Base-by-base conservation (phyloP, 2,888 invertebrate genomes). In the Rhagophthalmus giganteus region DNA sequence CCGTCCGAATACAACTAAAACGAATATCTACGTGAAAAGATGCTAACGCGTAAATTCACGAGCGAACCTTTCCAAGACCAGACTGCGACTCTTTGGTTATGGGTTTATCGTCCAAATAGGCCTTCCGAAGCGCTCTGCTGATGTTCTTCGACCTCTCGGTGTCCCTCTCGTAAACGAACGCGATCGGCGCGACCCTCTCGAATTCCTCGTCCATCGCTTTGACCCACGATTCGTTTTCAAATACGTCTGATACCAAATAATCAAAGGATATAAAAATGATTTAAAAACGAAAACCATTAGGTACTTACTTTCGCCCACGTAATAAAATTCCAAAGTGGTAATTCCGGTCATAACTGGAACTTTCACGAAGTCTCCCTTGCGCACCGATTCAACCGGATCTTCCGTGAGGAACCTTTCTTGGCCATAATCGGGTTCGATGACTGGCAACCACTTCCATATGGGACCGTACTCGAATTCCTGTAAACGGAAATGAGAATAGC, bases 321-420 rank as follows among this genome's bases (percentile, higher is more conserved):
- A n/a, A n/a, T n/a, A n/a, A 71, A 86, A 84, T 71, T 87, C 87
- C 54, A 83, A 80, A 46, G 78, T 76, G 0, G 84, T 84, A 61
- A 83, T 78, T 44, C 85, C 84, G 55, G 82, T 75, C 37, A 87
- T 80, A 44, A 82, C 69, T 0, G 87, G 87, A 10, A 86, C 81
- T 30, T 81, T 75, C 59, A 81, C 74, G 46, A 82, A 78, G 30
- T 78, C 75, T 2, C 82, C 82, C 50, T 77, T 65, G 13, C 76
- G 71, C 44, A 83, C 79, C 5, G 81, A 73, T 35, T 78, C 77
- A 27, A 77, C 69, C 0, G 86, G 86, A 62, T 83, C 78, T 9
- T 79, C 79, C 0, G 74, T 60, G 8, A 87, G 71, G 68, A 85
- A 87, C 42, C 83, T 74, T 60, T 84, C 82, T 61, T 84, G 81